Evolutionary conservation across 2,113 vertebrate genomes (phyloP), one percentile per base, ranked within the genome.

Genomic region (Actinemys pallida): DNA sequence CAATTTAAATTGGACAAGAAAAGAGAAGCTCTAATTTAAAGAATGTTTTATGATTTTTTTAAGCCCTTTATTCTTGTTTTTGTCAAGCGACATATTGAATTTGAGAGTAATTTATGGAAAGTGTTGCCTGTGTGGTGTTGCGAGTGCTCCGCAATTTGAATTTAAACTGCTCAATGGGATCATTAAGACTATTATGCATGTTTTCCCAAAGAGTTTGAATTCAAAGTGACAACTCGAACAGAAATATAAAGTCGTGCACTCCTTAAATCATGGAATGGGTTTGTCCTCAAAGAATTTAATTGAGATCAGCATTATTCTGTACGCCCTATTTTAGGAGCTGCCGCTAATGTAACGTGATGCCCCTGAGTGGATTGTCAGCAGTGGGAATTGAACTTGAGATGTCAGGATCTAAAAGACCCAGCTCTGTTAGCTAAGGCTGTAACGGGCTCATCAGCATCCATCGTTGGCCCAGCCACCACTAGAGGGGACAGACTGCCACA

Each of bases 101-200:
- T 97, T 97, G 97, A 98, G 94, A 96, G 96, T 98, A 98, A 98
- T 98, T 98, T 98, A 97, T 98, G 97, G 97, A 98, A 98, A 98
- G 97, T 97, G 94, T 97, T 98, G 97, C 98, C 98, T 97, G 97
- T 96, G 27, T 97, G 97, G 96, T 97, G 96, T 98, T 98, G 98
- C 96, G 69, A 89, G 96, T 97, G 96, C 98, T 98, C 96, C 95
- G 98, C 97, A 98, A 98, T 99, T 98, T 98, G 97, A 98, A 98
- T 98, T 98, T 98, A 98, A 98, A 98, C 97, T 97, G 97, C 97
- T 98, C 98, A 98, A 97, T 98, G 97, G 96, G 95, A 98, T 98
- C 98, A 98, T 98, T 99, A 98, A 98, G 98, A 97, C 98, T 98
- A 98, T 99, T 98, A 98, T 98, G 97, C 97, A 96, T 98, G 96